Conservation (phyloP, 2,888 invertebrate genomes). For the Cyclophora punctaria region DNA sequence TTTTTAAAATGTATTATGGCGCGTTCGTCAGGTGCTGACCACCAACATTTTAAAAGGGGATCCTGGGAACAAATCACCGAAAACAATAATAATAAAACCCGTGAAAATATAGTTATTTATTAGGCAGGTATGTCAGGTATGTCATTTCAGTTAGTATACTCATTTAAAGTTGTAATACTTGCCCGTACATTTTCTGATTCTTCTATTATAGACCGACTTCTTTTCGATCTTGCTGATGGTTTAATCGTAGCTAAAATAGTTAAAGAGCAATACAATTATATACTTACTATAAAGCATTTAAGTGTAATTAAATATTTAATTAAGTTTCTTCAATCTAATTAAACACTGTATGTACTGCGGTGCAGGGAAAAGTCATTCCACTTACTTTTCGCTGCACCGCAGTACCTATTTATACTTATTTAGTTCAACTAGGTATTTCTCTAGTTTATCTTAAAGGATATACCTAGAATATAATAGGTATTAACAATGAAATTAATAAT, state of each 20-base stretch:
- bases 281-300: no score
- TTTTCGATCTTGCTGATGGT: conserved; percentile 21
- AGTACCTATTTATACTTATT: no score
- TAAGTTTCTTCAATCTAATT: neutral
- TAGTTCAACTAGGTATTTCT: no score
- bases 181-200: conserved; percentile 30
- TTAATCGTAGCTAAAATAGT: neutral
- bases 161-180: conserved; percentile 1
- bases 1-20: conserved; percentile 71
- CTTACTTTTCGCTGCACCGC: no score
- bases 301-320: no score
- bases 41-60: conserved; percentile 35
- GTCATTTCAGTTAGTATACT: no score
- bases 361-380: no score
- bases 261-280: no score
- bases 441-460: no score
- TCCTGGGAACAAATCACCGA: conserved; percentile 22
- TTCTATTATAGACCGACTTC: conserved; percentile 39
- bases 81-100: no score
- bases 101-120: no score
- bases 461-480: neutral
- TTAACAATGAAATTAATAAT: conserved; percentile 12
- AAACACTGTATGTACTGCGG: neutral
- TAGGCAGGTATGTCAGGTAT: no score
- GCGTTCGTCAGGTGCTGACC: conserved; percentile 55